Evolutionary conservation across 2,113 vertebrate genomes (phyloP), one percentile per base, ranked within the genome.

Genomic region (Pseudonaja textilis): DNA sequence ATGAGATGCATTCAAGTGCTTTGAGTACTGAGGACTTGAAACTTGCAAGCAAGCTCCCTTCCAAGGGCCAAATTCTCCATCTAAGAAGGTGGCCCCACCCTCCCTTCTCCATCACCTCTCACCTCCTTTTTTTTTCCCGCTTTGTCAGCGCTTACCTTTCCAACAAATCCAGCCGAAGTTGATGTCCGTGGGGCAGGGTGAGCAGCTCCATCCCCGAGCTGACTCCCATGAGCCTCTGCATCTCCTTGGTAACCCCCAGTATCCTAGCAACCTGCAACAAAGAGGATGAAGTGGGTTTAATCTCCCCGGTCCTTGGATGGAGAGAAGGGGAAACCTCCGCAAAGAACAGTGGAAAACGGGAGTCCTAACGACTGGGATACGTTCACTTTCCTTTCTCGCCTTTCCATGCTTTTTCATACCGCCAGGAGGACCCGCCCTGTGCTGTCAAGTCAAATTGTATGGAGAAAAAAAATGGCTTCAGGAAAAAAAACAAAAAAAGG

Each of bases 211-310:
- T 97, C 95, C 99, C 99, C 0, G 99, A 99, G 97, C 98, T 98
- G 95, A 99, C 99, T 95, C 99, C 99, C 99, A 99, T 99, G 97
- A 98, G 98, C 98, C 96, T 98, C 97, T 99, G 99, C 98, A 98
- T 98, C 97, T 99, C 99, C 92, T 97, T 97, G 6, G 98, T 98
- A 95, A 99, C 99, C 4, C 98, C 98, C 95, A 98, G 95, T 98
- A 99, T 99, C 98, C 99, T 98, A 89, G 99, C 99, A 34, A 99
- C 99, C 99, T 99, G 95, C 94, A 94, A 96, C 93, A 92, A 96
- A 95, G 91, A 89, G 81, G 92, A 85, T 94, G 97, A 95, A 96
- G 93, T 89, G 94, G 94, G 91, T 95, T 98, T 96, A 97, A 96
- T 96, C n/a, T 94, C 95, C 18, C 18, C 1, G 7, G 74, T 90